Conservation (phyloP, 1,140 invertebrate species). For the Drosophila equinoxialis region DNA sequence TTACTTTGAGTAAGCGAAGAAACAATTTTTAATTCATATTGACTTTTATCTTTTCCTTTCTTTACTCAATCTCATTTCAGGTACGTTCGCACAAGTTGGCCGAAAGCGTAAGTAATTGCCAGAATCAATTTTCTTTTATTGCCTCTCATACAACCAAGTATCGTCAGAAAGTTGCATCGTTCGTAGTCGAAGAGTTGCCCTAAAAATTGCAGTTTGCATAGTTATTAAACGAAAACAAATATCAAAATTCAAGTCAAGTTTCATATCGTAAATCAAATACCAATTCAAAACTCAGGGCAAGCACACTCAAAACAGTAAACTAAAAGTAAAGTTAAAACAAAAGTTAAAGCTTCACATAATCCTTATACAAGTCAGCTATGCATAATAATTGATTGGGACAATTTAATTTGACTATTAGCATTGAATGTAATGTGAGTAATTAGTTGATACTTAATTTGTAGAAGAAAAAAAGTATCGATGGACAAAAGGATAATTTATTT, state of each 20-base stretch:
- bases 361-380: neutral
- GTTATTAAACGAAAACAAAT: constrained; percentile 23
- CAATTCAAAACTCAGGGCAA: neutral
- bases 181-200: constrained; percentile 15
- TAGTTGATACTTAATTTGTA: too few species aligned
- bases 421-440: too few species aligned
- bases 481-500: too few species aligned
- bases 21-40: constrained; percentile 51
- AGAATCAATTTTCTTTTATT: constrained; percentile 58
- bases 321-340: neutral
- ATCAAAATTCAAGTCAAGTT: constrained; percentile 27
- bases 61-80: constrained; percentile 57
- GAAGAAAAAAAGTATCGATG: too few species aligned
- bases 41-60: constrained; percentile 25
- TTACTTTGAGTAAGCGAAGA: neutral
- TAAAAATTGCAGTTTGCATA: constrained; percentile 36
- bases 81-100: constrained; percentile 67
- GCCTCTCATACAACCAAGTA: constrained; percentile 18
- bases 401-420: too few species aligned
- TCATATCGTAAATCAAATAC: neutral
- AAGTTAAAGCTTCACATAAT: neutral
- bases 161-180: constrained; percentile 42
- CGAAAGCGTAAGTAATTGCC: constrained; percentile 72
- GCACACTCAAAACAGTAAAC: neutral
- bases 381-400: neutral